phyloP scores from a whole-genome alignment of 2,888 invertebrate genomes.

The Stramonita haemastoma region DNA sequence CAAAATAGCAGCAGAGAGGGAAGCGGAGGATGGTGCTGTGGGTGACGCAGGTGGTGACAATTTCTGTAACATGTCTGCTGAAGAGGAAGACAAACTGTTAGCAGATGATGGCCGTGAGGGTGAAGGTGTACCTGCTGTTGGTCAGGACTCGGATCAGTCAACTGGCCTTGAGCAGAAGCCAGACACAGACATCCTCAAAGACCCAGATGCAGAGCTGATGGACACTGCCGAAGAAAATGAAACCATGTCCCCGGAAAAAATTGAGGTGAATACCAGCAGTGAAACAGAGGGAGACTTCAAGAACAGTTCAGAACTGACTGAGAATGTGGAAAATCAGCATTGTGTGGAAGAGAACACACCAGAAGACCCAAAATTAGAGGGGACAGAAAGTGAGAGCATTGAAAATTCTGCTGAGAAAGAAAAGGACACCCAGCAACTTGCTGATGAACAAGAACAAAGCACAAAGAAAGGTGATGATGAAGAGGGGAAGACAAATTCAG shows the following conservation, averaged over 20 bases:
- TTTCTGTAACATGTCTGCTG: neutral
- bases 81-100: slow-evolving; percentile 30
- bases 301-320: neutral
- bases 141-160: neutral
- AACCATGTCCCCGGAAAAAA: neutral
- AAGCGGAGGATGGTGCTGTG: neutral
- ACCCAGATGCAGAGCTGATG: neutral
- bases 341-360: neutral
- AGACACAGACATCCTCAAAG: neutral
- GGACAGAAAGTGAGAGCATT: neutral
- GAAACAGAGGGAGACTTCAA: neutral
- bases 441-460: neutral
- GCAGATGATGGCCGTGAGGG: neutral
- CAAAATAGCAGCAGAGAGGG: neutral
- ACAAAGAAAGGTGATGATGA: neutral
- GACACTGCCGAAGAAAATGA: neutral
- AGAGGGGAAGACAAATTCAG: no score
- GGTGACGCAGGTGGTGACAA: neutral
- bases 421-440: neutral
- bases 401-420: neutral
- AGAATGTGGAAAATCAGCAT: neutral
- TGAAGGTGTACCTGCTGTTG: neutral
- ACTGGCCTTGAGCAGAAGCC: neutral
- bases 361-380: neutral
- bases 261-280: neutral